Base-by-base conservation (phyloP, 2,113 vertebrate genomes). In the Athene cunicularia region DNA sequence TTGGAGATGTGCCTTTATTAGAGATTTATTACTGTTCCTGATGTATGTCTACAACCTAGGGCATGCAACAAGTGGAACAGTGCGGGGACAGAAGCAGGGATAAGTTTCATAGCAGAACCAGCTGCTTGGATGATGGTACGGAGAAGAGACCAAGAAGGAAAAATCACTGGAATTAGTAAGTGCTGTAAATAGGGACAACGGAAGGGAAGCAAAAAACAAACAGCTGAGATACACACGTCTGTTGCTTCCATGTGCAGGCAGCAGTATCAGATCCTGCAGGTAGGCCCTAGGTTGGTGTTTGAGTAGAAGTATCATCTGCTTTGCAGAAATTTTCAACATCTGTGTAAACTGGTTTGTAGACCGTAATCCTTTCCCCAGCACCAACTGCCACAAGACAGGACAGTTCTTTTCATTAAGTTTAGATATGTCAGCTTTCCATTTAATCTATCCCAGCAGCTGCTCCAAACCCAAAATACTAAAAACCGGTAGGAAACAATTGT, bases 31-130 rank as follows among this genome's bases (percentile, higher is more conserved):
- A 52, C 39, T 43, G 22, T 59, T 95, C 75, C 64, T 71, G 52
- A 60, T 0, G 0, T 35, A 35, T 0, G 1, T 50, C n/a, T 79
- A 23, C 52, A 49, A 27, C 5, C 11, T 1, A 2, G 67, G 71
- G 27, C 12, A 47, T 53, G 35, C 43, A 75, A 5, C 35, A 59
- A 49, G 0, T 4, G 50, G 59, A 82, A 45, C 5, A 14, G 37
- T 13, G 68, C 1, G 1, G 45, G n/a, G 33, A 9, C 21, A 86
- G 52, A 77, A 47, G 41, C 47, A 60, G 60, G 35, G 8, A 33
- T 14, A 33, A 21, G 8, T 80, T 93, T 92, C 41, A 24, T 8
- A 68, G 82, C 27, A 93, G 50, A 72, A 39, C 13, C 33, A 76
- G 43, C 33, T 91, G 33, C n/a, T 79, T 2, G 6, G 26, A 13